Percentiles rank a stretch among this genome's conserved stretches.
These are phyloP conservation scores for Molossus molossus DNA, from an alignment of 2,797 vertebrate genomes.

Conservation along the genomic window DNA sequence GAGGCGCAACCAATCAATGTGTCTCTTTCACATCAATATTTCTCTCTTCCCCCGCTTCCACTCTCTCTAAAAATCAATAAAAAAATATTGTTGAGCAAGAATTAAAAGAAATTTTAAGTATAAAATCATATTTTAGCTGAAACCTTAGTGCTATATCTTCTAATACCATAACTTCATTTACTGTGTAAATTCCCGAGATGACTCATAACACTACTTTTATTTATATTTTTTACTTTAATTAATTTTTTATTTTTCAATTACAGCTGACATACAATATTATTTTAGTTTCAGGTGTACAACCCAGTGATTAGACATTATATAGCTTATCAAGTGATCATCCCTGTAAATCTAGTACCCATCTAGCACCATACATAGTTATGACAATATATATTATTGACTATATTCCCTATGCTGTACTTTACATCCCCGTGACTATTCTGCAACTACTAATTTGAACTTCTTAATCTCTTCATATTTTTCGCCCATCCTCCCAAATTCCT, in stretches of 20 bases:
- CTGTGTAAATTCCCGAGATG: background rate
- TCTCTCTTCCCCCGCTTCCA: background rate
- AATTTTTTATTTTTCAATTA: background rate
- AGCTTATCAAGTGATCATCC: background rate
- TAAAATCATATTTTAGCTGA: slow-evolving; percentile 35
- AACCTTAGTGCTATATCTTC: slow-evolving; percentile 24
- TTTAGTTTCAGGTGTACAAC: background rate
- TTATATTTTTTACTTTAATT: background rate
- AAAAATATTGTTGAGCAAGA: background rate
- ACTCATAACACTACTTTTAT: background rate
- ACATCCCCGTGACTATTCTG: background rate
- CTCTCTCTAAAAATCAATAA: background rate
- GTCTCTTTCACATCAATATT: background rate
- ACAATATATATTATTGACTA: background rate
- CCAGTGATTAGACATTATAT: background rate
- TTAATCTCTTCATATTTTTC: background rate
- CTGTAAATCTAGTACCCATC: background rate
- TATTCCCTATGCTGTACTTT: background rate
- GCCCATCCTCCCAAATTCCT: background rate
- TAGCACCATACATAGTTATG: background rate
- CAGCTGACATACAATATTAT: background rate
- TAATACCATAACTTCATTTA: background rate
- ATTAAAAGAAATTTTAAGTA: background rate
- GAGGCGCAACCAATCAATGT: background rate
- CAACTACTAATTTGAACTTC: background rate